Conservation (phyloP, 2,113 vertebrate genomes). For the cat (Felis catus) region DNA sequence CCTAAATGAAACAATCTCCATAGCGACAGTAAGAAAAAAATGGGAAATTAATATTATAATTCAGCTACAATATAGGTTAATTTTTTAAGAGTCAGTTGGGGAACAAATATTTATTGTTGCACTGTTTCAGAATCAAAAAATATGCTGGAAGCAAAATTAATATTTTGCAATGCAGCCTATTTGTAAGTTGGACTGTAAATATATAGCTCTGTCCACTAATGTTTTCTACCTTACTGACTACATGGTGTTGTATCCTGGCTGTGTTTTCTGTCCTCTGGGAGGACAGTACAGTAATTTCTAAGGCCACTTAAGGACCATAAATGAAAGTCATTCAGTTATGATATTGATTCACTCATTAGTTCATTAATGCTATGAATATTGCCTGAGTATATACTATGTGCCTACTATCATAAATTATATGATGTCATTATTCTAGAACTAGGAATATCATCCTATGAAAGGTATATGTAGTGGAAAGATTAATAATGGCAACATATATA, state of each 20-base stretch:
- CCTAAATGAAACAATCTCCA: neutral
- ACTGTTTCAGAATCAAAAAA: neutral
- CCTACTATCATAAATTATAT: neutral
- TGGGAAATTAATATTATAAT: neutral
- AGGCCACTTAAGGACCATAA: neutral
- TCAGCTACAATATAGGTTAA: neutral
- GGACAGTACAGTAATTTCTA: neutral
- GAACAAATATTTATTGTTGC: neutral
- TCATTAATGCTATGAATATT: neutral
- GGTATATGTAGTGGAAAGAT: neutral
- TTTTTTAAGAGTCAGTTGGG: neutral
- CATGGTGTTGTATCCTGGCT: accelerated
- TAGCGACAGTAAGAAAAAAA: neutral
- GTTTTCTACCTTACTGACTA: neutral
- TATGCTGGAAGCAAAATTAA: neutral
- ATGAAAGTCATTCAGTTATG: neutral
- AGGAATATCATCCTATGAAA: neutral
- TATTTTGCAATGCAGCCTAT: neutral
- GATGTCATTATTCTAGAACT: neutral
- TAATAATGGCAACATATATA: neutral
- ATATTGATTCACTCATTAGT: neutral
- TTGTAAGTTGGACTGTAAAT: neutral
- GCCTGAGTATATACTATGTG: neutral
- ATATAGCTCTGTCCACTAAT: too few species aligned
- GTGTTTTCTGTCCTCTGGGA: neutral